phyloP scores from a whole-genome alignment of 2,797 vertebrate genomes.

The Pseudochirops corinnae region DNA sequence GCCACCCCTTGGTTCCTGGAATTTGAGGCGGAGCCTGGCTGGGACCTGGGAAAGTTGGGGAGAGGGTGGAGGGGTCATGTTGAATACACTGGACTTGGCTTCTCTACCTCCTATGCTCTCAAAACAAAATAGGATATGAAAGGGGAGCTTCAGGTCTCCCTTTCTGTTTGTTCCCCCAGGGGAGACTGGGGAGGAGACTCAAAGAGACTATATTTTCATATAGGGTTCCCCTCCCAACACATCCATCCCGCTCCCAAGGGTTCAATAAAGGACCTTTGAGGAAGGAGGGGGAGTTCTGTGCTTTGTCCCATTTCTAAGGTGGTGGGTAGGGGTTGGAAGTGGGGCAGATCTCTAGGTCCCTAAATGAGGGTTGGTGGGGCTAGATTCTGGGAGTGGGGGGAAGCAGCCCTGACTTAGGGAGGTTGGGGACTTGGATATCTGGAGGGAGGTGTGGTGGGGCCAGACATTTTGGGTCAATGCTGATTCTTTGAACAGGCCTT shows the following conservation, averaged over 20 bases:
- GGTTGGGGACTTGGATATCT: not conserved
- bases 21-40: constrained; percentile 12
- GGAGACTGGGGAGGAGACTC: constrained; percentile 38
- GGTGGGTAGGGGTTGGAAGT: not conserved
- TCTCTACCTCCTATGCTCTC: not conserved
- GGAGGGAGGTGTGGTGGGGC: not conserved
- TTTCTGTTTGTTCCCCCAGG: constrained; percentile 1
- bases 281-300: constrained; percentile 69
- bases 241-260: constrained; percentile 72
- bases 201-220: constrained; percentile 54
- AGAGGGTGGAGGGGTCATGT: not conserved
- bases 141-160: not conserved
- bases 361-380: not conserved
- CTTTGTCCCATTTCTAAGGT: constrained; percentile 50
- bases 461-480: not conserved
- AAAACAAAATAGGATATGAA: not conserved
- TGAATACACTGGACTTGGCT: constrained; percentile 48
- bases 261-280: constrained; percentile 77
- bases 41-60: not conserved
- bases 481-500: not conserved
- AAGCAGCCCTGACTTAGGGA: not conserved
- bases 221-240: constrained; percentile 44
- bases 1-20: constrained; percentile 51
- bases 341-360: not conserved
- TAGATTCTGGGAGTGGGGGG: not conserved